Conservation (phyloP, 2,113 vertebrate genomes). For the Cephalopterus ornatus region DNA sequence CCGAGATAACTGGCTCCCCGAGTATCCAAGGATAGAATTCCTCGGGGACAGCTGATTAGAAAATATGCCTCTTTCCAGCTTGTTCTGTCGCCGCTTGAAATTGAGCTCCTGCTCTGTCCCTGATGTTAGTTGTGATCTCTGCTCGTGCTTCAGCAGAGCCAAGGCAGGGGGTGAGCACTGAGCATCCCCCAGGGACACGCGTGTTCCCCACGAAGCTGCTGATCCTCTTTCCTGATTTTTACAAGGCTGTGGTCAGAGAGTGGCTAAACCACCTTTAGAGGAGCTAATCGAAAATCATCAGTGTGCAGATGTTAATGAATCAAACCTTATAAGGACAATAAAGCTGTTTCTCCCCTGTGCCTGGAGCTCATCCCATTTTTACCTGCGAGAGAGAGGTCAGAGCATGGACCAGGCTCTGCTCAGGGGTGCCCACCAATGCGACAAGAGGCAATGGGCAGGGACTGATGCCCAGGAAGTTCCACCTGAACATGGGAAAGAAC, state of each 20-base stretch:
- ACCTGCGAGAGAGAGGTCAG: not conserved
- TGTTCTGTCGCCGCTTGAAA: not conserved
- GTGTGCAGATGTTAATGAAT: not conserved
- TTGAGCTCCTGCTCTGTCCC: not conserved
- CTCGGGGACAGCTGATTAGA: not conserved
- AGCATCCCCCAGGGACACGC: not conserved
- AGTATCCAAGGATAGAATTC: slow-evolving; percentile 5
- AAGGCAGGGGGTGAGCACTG: fast-evolving
- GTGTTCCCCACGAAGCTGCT: not conserved
- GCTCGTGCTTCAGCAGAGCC: not conserved
- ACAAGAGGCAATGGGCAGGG: not conserved
- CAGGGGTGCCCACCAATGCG: fast-evolving
- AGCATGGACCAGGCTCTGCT: not conserved
- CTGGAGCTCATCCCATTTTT: not conserved
- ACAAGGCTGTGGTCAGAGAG: not conserved
- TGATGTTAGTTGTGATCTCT: not conserved
- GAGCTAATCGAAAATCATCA: not conserved
- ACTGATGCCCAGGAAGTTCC: fast-evolving
- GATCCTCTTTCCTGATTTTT: not conserved
- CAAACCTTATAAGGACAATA: fast-evolving
- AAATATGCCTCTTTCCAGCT: not conserved
- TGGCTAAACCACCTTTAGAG: not conserved
- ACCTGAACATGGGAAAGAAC: not conserved
- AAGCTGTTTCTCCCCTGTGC: fast-evolving
- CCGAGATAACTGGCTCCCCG: not conserved